Conservation (phyloP, 2,797 vertebrate species). For the Echiichthys vipera region DNA sequence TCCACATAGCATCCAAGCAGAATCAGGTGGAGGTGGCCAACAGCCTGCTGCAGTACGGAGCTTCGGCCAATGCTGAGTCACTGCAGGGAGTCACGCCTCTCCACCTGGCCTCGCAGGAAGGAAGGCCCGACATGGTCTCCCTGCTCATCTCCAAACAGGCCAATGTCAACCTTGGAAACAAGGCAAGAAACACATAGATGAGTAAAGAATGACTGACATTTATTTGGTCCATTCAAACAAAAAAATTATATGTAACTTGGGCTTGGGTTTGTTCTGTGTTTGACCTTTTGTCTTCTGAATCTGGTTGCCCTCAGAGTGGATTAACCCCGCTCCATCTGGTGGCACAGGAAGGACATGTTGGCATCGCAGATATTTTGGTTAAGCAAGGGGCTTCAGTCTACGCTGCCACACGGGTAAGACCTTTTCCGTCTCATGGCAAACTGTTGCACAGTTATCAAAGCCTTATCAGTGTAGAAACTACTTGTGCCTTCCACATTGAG, state of each 20-base stretch:
- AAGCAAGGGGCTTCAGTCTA: conserved; percentile 93
- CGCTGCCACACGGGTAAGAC: conserved; percentile 90
- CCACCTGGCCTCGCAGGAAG: conserved; percentile 98
- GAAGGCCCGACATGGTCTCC: conserved; percentile 92
- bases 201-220: background rate
- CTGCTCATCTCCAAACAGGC: conserved; percentile 95
- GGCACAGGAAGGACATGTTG: conserved; percentile 95
- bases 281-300: conserved; percentile 22
- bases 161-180: conserved; percentile 94
- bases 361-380: conserved; percentile 92
- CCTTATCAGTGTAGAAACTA: conserved; percentile 13
- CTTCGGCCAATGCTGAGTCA: conserved; percentile 92
- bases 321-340: conserved; percentile 96
- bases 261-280: background rate
- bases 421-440: background rate
- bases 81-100: conserved; percentile 95
- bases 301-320: conserved; percentile 85
- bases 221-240: background rate
- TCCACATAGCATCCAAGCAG: conserved; percentile 98
- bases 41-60: conserved; percentile 93
- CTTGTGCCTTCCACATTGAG: background rate
- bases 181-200: conserved; percentile 80
- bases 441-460: conserved; percentile 1
- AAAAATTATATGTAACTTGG: background rate
- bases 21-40: conserved; percentile 96